Conservation (phyloP, 1,140 invertebrate genomes). For the Drosophila bocki region DNA sequence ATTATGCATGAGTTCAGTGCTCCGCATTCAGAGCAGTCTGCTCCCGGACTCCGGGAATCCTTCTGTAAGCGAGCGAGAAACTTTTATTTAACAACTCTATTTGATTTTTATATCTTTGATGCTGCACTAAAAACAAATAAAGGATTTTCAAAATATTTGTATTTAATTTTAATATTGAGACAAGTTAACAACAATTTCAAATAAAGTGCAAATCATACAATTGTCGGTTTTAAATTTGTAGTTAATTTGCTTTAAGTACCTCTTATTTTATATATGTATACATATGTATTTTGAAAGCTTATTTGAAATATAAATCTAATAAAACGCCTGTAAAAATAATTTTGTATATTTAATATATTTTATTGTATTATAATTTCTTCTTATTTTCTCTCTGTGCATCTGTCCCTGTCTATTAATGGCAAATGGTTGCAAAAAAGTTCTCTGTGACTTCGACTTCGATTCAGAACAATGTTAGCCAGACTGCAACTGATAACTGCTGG, state of each 20-base stretch:
- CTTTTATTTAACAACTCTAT: conserved; percentile 59
- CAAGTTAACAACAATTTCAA: neutral
- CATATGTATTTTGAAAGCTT: too few relatives aligned
- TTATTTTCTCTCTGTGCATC: conserved; percentile 16
- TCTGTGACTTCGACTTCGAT: conserved; percentile 32
- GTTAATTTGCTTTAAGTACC: too few relatives aligned
- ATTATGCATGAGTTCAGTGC: conserved; percentile 76
- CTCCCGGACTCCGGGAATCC: conserved; percentile 2
- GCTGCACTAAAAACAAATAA: neutral
- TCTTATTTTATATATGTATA: too few relatives aligned
- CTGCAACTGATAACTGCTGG: conserved; percentile 51
- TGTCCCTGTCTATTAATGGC: conserved; percentile 50
- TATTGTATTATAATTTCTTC: too few relatives aligned
- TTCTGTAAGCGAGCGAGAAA: conserved; percentile 56
- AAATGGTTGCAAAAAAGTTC: conserved; percentile 51
- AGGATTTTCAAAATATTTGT: neutral
- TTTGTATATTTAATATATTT: too few relatives aligned
- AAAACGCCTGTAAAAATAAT: too few relatives aligned
- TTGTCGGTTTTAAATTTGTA: neutral
- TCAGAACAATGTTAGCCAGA: conserved; percentile 22
- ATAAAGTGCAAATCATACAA: too few relatives aligned
- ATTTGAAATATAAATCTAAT: too few relatives aligned
- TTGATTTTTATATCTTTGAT: conserved; percentile 42
- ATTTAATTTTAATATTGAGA: neutral
- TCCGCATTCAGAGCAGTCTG: conserved; percentile 22